These are phyloP conservation scores for Tinea semifulvella DNA, from an alignment of 2,888 invertebrate species.

Conservation along the genomic window DNA sequence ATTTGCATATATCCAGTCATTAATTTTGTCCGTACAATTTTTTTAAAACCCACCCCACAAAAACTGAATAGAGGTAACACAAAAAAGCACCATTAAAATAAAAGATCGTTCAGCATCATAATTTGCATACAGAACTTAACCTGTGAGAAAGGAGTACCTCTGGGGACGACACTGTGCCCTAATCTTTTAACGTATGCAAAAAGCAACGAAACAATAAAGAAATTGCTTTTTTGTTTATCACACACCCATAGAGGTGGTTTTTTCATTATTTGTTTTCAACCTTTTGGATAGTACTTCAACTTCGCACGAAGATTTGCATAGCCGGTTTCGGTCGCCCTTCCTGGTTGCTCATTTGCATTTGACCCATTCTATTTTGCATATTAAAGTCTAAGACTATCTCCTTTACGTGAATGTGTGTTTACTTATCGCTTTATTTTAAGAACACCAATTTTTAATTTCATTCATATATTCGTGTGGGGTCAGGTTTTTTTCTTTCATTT, in stretches of 20 bases:
- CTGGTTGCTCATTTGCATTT: constrained; percentile 24
- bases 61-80: constrained; percentile 46
- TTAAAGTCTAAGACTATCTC: constrained; percentile 48
- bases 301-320: constrained; percentile 65
- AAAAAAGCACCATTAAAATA: constrained; percentile 64
- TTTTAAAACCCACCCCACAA: constrained; percentile 38
- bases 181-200: constrained; percentile 20
- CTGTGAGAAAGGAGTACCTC: constrained; percentile 51
- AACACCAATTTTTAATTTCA: constrained; percentile 49
- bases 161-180: constrained; percentile 40
- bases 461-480: constrained; percentile 47
- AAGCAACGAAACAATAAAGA: constrained; percentile 47
- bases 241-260: constrained; percentile 55
- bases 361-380: constrained; percentile 42
- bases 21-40: constrained; percentile 48
- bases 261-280: constrained; percentile 55
- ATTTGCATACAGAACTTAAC: constrained; percentile 52
- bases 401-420: constrained; percentile 42
- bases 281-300: constrained; percentile 23
- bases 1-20: constrained; percentile 59
- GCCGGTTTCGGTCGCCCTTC: constrained; percentile 49
- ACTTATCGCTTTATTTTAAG: constrained; percentile 58
- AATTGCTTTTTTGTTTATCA: constrained; percentile 58
- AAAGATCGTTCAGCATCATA: constrained; percentile 54
- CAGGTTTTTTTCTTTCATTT: constrained; percentile 46